A percentile compares a stretch with the other conserved stretches of the same genome.
These are phyloP conservation scores for Oncopodura yosiiana DNA, from an alignment of 1,140 invertebrate genomes.

Conservation along the genomic window DNA sequence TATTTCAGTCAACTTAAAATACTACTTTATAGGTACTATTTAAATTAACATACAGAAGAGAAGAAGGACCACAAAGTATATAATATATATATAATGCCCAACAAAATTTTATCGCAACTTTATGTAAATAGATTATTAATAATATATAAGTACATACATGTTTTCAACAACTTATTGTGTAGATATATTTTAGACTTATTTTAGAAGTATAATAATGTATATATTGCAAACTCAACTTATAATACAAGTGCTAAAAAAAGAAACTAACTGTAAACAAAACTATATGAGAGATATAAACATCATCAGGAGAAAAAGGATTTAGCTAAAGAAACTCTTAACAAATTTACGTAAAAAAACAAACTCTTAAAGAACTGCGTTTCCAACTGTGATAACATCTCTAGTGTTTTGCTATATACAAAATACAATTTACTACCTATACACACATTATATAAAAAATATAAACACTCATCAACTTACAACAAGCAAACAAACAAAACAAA, in stretches of 20 bases:
- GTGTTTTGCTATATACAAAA: slow-evolving; percentile 13
- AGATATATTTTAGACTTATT: neutral
- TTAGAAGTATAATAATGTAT: neutral
- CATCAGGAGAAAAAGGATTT: neutral
- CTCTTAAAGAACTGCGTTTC: slow-evolving; percentile 6
- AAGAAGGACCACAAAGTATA: too few species aligned
- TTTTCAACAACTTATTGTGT: neutral
- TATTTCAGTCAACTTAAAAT: too few species aligned
- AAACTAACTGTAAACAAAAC: neutral
- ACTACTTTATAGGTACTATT: too few species aligned
- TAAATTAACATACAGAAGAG: too few species aligned
- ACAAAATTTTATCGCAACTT: too few species aligned
- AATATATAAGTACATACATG: slow-evolving; percentile 4
- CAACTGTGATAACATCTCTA: slow-evolving; percentile 16
- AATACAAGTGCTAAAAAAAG: neutral
- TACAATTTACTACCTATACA: too few species aligned
- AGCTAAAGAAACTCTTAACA: neutral
- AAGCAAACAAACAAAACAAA: too few species aligned
- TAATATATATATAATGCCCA: too few species aligned
- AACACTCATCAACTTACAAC: too few species aligned
- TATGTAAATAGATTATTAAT: too few species aligned
- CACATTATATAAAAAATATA: too few species aligned
- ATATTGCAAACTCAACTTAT: too few species aligned
- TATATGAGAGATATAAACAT: neutral
- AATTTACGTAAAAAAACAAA: neutral